Percentiles rank a stretch among this genome's conserved stretches.
These are phyloP conservation scores for Sylvia atricapilla DNA, from an alignment of 2,113 vertebrate genomes.

Conservation along the genomic window DNA sequence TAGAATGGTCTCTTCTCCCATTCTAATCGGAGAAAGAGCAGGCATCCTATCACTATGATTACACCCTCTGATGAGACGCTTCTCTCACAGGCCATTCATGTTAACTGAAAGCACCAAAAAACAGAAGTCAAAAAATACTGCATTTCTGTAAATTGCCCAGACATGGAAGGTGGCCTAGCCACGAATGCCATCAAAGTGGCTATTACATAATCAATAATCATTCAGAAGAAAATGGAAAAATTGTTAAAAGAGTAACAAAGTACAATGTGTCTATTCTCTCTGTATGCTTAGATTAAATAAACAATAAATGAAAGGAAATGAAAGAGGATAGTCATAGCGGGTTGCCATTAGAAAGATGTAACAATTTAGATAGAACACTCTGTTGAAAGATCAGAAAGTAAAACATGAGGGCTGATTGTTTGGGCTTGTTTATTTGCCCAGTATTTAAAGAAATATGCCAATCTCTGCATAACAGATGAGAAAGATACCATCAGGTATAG, in stretches of 20 bases:
- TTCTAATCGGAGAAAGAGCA: background rate
- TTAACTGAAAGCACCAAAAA: background rate
- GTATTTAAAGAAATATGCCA: background rate
- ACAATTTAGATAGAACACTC: background rate
- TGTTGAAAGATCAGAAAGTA: background rate
- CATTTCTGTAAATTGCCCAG: background rate
- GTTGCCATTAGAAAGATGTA: background rate
- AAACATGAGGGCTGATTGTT: background rate
- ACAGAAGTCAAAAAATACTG: background rate
- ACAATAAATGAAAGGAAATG: conserved; percentile 28
- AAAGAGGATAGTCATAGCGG: background rate
- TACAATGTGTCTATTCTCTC: background rate
- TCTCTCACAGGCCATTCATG: background rate
- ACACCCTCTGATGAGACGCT: background rate
- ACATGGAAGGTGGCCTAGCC: background rate
- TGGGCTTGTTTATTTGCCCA: background rate
- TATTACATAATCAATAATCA: conserved; percentile 38
- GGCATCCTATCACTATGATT: background rate
- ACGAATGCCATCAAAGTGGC: background rate
- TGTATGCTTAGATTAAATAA: conserved; percentile 8
- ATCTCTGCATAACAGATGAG: background rate
- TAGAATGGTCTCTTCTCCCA: background rate
- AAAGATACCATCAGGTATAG: background rate
- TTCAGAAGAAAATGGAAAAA: background rate
- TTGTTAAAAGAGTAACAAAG: background rate